Evolutionary conservation across 1,140 invertebrate genomes (phyloP).

Genomic region (Carcinoscorpius rotundicauda): DNA sequence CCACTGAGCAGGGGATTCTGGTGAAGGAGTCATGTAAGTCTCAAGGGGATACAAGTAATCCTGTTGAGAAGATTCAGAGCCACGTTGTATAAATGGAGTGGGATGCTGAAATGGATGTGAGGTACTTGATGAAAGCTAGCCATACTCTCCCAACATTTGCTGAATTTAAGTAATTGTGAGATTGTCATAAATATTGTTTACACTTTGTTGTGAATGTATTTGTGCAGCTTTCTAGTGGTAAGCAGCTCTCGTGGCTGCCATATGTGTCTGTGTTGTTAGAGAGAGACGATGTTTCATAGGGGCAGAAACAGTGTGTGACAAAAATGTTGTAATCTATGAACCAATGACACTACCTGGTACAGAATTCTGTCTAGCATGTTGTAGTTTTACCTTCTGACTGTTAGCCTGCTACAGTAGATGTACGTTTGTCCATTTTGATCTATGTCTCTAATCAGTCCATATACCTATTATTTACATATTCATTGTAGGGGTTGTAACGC

Average conservation of each 20-base stretch:
- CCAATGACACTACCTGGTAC: constrained; percentile 25
- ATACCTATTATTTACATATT: constrained; percentile 54
- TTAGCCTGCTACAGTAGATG: neutral
- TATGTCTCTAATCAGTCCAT: constrained; percentile 3
- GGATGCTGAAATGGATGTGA: constrained; percentile 48
- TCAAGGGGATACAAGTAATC: constrained; percentile 48
- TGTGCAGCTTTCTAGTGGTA: constrained; percentile 57
- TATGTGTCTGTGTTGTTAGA: constrained; percentile 83
- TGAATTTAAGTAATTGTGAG: constrained; percentile 13
- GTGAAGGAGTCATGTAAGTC: constrained; percentile 84
- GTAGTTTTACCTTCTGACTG: constrained; percentile 11
- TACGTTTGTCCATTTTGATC: neutral
- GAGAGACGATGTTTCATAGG: constrained; percentile 58
- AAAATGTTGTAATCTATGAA: constrained; percentile 44
- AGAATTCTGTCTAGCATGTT: constrained; percentile 38
- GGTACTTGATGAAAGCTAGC: constrained; percentile 21
- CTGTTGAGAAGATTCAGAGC: constrained; percentile 51
- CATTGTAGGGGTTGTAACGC: constrained; percentile 66
- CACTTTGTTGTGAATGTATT: neutral
- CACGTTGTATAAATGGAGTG: constrained; percentile 71
- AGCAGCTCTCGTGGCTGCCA: constrained; percentile 79
- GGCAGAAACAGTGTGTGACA: constrained; percentile 24
- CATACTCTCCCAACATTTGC: constrained; percentile 5
- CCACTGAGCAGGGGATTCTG: constrained; percentile 88
- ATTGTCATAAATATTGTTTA: constrained; percentile 26